Evolutionary conservation across 2,888 invertebrate genomes (phyloP), one percentile per base, ranked within the genome.

Genomic region (Nomada hirtipes): DNA sequence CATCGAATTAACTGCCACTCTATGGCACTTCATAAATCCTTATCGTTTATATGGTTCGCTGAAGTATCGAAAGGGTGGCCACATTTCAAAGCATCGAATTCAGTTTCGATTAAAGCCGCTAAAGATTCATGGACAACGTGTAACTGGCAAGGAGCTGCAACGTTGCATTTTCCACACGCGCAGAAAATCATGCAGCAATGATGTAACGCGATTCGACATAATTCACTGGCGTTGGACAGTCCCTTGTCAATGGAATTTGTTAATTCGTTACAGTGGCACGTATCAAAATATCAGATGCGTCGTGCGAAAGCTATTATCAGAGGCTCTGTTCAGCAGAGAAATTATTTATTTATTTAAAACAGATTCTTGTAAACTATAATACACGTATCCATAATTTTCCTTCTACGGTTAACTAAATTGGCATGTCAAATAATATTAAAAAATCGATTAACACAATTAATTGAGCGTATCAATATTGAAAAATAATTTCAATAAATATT

Each of bases 1-100:
- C 61, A 50, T 67, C 65, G 74, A 68, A 75, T 83, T 63, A 83
- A 75, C 74, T 53, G 68, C 26, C 53, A 55, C 50, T 23, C 7
- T 26, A 26, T 18, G 52, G 60, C 57, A 73, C 64, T 81, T 57
- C 69, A 57, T 70, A 70, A 73, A 63, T 79, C 68, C 26, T 36
- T 36, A 47, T 26, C 53, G 53, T 61, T 68, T 65, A 18, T 57
- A n/a, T 4, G 23, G 53, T 52, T 47, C 9, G 18, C 36, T 44
- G 44, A 50, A 29, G 18, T 18, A 29, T 29, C 44, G 50, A 18
- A 20, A 26, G 20, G 1, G 1, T 20, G 13, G 29, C 29, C 18
- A 15, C 61, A 36, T 68, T 44, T 18, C 55, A 13, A 44, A 26
- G 55, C 15, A 61, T 74, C 47, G 61, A 68, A 44, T 65, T 42